Conservation (phyloP, 2,797 vertebrate genomes). For the Aldrovandia affinis region DNA sequence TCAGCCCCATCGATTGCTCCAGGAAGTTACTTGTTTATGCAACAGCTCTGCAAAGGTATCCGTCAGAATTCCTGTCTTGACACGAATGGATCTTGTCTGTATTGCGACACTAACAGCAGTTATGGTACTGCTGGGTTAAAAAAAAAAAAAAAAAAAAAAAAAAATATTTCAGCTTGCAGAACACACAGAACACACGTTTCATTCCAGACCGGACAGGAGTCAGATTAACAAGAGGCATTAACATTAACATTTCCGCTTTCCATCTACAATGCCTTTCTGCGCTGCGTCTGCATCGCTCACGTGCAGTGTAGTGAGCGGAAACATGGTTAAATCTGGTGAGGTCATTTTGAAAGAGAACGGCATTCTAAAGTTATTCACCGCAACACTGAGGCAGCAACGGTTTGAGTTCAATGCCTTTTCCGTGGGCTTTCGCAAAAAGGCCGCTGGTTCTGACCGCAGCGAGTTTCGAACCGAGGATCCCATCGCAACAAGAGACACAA, state of each 20-base stretch:
- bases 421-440: not conserved
- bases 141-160: no score
- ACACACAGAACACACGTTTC: no score
- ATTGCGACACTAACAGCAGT: not conserved
- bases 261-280: no score
- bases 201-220: no score
- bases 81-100: not conserved
- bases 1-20: no score
- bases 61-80: not conserved
- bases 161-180: not conserved
- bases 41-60: no score
- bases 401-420: not conserved
- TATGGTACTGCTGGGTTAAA: not conserved
- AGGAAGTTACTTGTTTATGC: no score
- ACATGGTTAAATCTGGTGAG: not conserved
- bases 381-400: not conserved
- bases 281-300: not conserved
- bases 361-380: not conserved
- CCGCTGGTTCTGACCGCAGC: no score
- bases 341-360: not conserved
- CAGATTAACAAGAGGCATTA: no score
- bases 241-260: no score
- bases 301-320: not conserved
- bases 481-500: no score
- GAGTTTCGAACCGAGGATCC: no score